A percentile compares a stretch with the other conserved stretches of the same genome.
Conservation (phyloP, 37 sponge, comb jelly and placozoan genomes). For the Aphrocallistes beatrix region DNA sequence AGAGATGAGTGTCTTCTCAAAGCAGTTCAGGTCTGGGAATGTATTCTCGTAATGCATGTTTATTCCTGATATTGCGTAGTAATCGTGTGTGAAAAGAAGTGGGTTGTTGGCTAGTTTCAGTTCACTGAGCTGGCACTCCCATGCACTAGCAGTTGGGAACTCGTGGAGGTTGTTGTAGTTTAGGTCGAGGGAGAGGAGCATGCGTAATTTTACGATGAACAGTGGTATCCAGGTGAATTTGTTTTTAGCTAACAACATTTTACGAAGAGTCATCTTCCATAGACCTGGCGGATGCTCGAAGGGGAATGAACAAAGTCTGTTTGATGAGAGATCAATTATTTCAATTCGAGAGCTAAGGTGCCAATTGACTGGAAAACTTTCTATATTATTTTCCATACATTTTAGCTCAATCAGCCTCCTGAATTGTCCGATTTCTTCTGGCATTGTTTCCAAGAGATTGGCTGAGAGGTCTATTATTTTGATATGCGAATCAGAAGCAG, state of each 20-base stretch:
- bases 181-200: background rate
- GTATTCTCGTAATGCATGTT: background rate
- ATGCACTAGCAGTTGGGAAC: background rate
- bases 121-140: slow-evolving; percentile 3
- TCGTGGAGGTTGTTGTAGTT: background rate
- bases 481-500: background rate
- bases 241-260: background rate
- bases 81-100: background rate
- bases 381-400: background rate
- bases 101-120: background rate
- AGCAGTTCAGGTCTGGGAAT: background rate
- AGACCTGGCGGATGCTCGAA: background rate
- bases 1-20: background rate
- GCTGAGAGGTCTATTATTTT: background rate
- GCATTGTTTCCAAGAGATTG: background rate
- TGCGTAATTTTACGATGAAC: background rate
- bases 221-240: background rate
- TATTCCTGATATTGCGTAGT: background rate
- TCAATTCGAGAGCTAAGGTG: background rate
- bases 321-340: background rate
- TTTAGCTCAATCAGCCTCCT: background rate
- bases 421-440: background rate
- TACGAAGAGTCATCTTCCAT: slow-evolving; percentile 12
- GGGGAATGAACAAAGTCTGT: background rate
- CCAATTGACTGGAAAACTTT: background rate